phyloP scores from a whole-genome alignment of 1,140 invertebrate genomes.

The Plodia interpunctella region DNA sequence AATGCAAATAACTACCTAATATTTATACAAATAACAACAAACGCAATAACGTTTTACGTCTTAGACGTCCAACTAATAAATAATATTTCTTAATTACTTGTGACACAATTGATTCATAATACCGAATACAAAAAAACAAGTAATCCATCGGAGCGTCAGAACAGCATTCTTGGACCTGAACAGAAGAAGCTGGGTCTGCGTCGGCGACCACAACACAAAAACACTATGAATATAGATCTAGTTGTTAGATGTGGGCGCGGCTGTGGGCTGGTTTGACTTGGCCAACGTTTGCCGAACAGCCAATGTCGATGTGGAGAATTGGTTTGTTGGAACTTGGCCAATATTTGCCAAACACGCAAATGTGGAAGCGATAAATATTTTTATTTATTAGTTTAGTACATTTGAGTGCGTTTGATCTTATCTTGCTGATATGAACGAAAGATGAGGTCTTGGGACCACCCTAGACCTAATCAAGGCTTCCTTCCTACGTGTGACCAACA shows the following conservation, averaged over 20 bases:
- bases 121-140: not conserved
- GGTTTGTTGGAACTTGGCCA: not conserved
- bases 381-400: no score
- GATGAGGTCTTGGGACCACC: no score
- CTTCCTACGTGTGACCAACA: no score
- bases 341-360: not conserved
- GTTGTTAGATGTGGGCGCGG: conserved; percentile 11
- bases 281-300: not conserved
- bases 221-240: conserved; percentile 13
- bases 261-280: conserved; percentile 8
- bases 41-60: no score
- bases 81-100: not conserved
- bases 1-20: no score
- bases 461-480: no score
- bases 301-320: not conserved
- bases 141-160: not conserved
- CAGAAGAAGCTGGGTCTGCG: not conserved
- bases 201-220: not conserved
- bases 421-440: no score
- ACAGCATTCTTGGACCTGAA: not conserved
- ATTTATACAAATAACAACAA: no score
- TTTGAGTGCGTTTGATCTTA: no score
- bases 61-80: not conserved
- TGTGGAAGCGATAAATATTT: not conserved
- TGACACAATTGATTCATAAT: not conserved